These are phyloP conservation scores for Euglossa dilemma DNA, from an alignment of 1,140 invertebrate genomes.

Conservation along the genomic window DNA sequence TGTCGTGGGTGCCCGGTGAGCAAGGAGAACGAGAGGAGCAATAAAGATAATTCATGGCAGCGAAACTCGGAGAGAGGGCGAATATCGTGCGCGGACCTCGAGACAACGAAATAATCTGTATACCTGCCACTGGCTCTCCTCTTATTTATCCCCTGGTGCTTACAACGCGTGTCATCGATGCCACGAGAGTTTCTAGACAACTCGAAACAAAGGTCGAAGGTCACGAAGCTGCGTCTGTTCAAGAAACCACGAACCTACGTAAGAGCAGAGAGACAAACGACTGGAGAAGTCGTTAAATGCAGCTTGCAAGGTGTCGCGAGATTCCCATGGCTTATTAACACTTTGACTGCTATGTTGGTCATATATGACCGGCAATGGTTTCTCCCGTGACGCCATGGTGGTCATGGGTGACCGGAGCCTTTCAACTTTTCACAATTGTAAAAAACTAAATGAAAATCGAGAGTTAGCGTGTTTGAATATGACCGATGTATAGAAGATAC, in stretches of 20 bases:
- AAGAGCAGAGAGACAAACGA: background rate
- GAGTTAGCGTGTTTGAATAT: too few relatives aligned
- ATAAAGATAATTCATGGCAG: constrained; percentile 55
- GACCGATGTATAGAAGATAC: too few relatives aligned
- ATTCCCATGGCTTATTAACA: background rate
- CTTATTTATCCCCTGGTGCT: background rate
- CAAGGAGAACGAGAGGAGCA: constrained; percentile 39
- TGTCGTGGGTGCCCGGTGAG: constrained; percentile 31
- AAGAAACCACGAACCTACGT: background rate
- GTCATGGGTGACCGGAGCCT: too few relatives aligned
- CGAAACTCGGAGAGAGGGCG: background rate
- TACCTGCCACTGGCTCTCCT: background rate
- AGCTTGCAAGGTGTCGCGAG: background rate
- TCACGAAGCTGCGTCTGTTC: background rate
- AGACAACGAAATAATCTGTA: constrained; percentile 15
- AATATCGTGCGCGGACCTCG: constrained; percentile 9
- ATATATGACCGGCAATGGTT: too few relatives aligned
- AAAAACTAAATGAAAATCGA: too few relatives aligned
- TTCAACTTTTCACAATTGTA: too few relatives aligned
- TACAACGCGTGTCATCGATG: constrained; percentile 13
- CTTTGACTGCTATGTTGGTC: too few relatives aligned
- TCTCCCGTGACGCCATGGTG: too few relatives aligned
- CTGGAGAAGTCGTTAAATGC: background rate
- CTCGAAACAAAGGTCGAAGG: background rate
- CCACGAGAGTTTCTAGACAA: background rate